phyloP scores from a whole-genome alignment of 1,140 invertebrate genomes.

The Neodiprion fabricii region DNA sequence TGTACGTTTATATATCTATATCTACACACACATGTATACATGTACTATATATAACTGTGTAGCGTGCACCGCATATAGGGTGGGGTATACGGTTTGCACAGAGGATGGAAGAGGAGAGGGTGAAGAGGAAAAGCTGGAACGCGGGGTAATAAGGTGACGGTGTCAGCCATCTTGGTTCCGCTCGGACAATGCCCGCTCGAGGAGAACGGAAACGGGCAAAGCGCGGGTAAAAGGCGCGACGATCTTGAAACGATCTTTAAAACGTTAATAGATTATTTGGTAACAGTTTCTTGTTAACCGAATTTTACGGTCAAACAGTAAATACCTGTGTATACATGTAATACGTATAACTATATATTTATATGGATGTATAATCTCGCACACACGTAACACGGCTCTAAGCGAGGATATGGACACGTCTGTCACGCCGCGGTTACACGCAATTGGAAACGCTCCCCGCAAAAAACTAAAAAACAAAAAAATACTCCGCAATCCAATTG shows the following conservation, averaged over 20 bases:
- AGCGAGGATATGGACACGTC: no score
- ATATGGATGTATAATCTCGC: not conserved
- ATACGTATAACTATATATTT: no score
- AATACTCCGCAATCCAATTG: not conserved
- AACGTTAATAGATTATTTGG: conserved; percentile 38
- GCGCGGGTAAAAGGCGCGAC: conserved; percentile 34
- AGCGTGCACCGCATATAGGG: not conserved
- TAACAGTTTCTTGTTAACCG: conserved; percentile 40
- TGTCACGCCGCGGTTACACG: not conserved
- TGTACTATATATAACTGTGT: no score
- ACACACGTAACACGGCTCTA: no score
- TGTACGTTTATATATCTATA: not conserved
- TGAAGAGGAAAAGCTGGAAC: conserved; percentile 24
- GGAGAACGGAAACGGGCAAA: conserved; percentile 27
- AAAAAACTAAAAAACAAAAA: not conserved
- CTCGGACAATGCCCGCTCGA: conserved; percentile 34
- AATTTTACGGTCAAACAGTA: conserved; percentile 31
- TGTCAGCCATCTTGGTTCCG: conserved; percentile 42
- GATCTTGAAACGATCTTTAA: conserved; percentile 31
- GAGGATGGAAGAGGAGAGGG: not conserved
- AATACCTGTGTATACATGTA: not conserved
- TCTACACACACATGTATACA: not conserved
- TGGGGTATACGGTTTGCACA: not conserved
- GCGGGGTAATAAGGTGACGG: conserved; percentile 16
- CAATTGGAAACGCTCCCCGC: not conserved